phyloP scores from a whole-genome alignment of 2,113 vertebrate species.

The Pseudonaja textilis region DNA sequence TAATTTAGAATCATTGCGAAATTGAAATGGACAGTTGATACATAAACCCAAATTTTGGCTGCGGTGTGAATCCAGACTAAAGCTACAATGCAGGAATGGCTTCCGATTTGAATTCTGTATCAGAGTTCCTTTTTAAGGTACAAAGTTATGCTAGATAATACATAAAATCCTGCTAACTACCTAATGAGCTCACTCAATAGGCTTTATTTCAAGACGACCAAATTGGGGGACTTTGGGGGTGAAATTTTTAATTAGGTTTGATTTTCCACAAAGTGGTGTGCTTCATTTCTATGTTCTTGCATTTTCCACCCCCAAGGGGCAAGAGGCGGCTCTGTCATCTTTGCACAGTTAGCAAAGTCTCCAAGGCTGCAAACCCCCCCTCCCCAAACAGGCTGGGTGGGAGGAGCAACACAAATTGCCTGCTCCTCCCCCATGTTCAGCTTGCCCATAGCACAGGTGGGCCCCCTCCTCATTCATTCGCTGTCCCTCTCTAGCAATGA shows the following conservation, averaged over 20 bases:
- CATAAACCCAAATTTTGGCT: background rate
- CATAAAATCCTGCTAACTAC: background rate
- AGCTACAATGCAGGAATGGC: background rate
- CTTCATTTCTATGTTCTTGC: background rate
- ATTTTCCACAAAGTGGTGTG: background rate
- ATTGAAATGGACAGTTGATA: background rate
- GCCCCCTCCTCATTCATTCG: background rate
- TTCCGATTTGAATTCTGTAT: background rate
- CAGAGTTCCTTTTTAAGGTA: background rate
- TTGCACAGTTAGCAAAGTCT: background rate
- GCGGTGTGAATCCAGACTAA: background rate
- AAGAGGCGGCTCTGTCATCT: background rate
- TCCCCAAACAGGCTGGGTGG: background rate
- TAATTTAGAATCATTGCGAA: background rate
- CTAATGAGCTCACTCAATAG: background rate
- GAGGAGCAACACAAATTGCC: background rate
- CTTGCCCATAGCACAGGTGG: background rate
- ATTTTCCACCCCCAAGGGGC: background rate
- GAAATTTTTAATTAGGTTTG: background rate
- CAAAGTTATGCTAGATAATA: background rate
- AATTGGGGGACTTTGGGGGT: background rate
- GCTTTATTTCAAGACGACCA: background rate
- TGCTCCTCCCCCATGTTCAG: background rate
- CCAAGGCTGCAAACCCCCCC: background rate
- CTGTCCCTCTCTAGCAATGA: background rate